phyloP scores from a whole-genome alignment of 1,140 invertebrate species.

The Aculops lycopersici region DNA sequence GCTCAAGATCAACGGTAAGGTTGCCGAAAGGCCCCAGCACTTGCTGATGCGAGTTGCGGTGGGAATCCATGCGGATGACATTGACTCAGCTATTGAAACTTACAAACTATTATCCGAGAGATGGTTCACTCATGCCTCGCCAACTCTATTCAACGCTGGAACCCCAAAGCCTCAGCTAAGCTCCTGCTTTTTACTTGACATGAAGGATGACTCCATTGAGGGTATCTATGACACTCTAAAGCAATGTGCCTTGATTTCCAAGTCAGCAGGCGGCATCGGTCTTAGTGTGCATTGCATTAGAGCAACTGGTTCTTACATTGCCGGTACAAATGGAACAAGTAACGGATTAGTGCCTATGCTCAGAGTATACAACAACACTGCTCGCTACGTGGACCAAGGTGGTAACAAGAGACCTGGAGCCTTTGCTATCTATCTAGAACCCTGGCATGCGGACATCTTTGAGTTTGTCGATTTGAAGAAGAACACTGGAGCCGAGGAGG shows the following conservation, averaged over 20 bases:
- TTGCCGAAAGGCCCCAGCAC: slow-evolving; percentile 82
- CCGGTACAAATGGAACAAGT: slow-evolving; percentile 70
- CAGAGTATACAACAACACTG: slow-evolving; percentile 76
- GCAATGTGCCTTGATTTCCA: slow-evolving; percentile 79
- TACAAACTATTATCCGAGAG: slow-evolving; percentile 81
- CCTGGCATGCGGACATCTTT: slow-evolving; percentile 93
- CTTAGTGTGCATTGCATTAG: slow-evolving; percentile 85
- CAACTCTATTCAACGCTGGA: slow-evolving; percentile 79
- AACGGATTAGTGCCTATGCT: slow-evolving; percentile 95
- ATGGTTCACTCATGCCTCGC: slow-evolving; percentile 91
- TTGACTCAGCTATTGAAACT: slow-evolving; percentile 71
- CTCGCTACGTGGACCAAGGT: slow-evolving; percentile 86
- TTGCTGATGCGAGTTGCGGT: slow-evolving; percentile 94
- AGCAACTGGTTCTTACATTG: slow-evolving; percentile 59
- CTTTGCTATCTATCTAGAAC: slow-evolving; percentile 93
- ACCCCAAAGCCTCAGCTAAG: slow-evolving; percentile 68
- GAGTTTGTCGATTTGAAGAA: slow-evolving; percentile 76
- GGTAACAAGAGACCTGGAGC: slow-evolving; percentile 92
- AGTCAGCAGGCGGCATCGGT: slow-evolving; percentile 86
- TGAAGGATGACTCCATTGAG: slow-evolving; percentile 83
- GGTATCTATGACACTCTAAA: slow-evolving; percentile 87
- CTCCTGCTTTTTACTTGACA: slow-evolving; percentile 73
- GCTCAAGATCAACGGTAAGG: slow-evolving; percentile 65
- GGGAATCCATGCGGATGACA: slow-evolving; percentile 77
- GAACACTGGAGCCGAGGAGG: slow-evolving; percentile 75